Conservation (phyloP, 1,140 invertebrate species). For the Bathynomus jamesi region DNA sequence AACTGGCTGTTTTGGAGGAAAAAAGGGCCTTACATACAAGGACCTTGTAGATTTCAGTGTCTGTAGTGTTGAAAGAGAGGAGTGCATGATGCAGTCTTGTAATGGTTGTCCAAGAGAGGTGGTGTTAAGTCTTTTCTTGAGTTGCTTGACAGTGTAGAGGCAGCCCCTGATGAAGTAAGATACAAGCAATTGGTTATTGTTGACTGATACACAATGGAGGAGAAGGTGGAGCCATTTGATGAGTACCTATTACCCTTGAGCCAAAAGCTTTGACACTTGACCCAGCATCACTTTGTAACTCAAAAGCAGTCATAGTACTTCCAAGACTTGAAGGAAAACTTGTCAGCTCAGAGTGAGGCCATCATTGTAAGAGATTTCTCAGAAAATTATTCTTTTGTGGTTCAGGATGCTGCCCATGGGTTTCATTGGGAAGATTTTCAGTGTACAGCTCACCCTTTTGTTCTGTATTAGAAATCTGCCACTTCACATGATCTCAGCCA, state of each 20-base stretch:
- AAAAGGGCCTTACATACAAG: background rate
- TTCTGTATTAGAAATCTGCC: background rate
- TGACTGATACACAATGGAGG: no score
- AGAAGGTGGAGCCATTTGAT: background rate
- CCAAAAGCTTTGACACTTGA: background rate
- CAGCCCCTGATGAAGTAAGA: no score
- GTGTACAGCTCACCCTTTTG: background rate
- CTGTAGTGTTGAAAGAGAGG: background rate
- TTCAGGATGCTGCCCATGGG: background rate
- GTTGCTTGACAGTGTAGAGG: background rate
- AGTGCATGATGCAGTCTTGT: background rate
- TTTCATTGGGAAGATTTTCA: background rate
- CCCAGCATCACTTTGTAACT: background rate
- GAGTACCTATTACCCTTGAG: background rate
- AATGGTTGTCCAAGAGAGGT: constrained; percentile 1
- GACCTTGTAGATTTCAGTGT: background rate
- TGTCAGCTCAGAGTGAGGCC: background rate
- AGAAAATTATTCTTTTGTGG: background rate
- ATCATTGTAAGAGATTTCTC: background rate
- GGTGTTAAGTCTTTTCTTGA: background rate
- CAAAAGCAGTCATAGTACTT: background rate
- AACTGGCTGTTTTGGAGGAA: background rate
- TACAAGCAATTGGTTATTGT: no score
- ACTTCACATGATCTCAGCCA: background rate
- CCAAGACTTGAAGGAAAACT: background rate